Evolutionary conservation across 2,888 invertebrate genomes (phyloP).

Genomic region (Euplexia lucipara): DNA sequence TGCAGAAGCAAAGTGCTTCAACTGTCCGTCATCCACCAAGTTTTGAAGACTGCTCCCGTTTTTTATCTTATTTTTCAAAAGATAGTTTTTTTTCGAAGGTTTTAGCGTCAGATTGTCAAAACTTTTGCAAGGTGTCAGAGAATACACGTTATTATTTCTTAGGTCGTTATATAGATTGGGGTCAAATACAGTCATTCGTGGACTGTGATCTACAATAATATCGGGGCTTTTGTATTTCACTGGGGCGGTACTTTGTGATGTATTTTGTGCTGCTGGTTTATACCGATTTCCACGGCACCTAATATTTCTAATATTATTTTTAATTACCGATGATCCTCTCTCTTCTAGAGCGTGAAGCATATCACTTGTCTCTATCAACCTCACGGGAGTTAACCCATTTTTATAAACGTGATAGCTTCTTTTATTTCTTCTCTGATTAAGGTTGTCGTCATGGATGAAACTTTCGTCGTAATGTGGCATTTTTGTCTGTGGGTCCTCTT

Average conservation of each 20-base stretch:
- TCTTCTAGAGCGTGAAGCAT: slow-evolving; percentile 83
- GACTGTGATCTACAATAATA: slow-evolving; percentile 83
- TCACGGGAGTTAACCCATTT: slow-evolving; percentile 82
- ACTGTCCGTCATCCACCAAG: slow-evolving; percentile 80
- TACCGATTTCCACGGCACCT: slow-evolving; percentile 81
- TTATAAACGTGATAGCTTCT: slow-evolving; percentile 89
- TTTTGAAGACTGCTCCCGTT: slow-evolving; percentile 86
- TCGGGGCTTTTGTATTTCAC: slow-evolving; percentile 80
- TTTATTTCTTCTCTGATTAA: slow-evolving; percentile 88
- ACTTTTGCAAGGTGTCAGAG: slow-evolving; percentile 85
- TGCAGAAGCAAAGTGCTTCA: slow-evolving; percentile 83
- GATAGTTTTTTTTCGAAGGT: slow-evolving; percentile 71
- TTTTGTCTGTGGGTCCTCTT: slow-evolving; percentile 54
- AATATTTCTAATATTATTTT: slow-evolving; percentile 85
- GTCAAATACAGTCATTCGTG: slow-evolving; percentile 83
- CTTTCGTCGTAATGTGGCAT: slow-evolving; percentile 90
- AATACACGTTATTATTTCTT: slow-evolving; percentile 82
- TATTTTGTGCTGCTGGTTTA: slow-evolving; percentile 73
- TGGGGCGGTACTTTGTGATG: slow-evolving; percentile 62
- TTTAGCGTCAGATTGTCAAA: slow-evolving; percentile 86
- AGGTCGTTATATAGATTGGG: slow-evolving; percentile 82
- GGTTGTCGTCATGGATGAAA: slow-evolving; percentile 87
- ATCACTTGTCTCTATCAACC: slow-evolving; percentile 79
- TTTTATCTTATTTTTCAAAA: slow-evolving; percentile 74
- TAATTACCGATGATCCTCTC: slow-evolving; percentile 83